Percentiles rank a stretch among this genome's conserved stretches.
phyloP scores from a whole-genome alignment of 2,797 vertebrate species.

The Champsocephalus esox region DNA sequence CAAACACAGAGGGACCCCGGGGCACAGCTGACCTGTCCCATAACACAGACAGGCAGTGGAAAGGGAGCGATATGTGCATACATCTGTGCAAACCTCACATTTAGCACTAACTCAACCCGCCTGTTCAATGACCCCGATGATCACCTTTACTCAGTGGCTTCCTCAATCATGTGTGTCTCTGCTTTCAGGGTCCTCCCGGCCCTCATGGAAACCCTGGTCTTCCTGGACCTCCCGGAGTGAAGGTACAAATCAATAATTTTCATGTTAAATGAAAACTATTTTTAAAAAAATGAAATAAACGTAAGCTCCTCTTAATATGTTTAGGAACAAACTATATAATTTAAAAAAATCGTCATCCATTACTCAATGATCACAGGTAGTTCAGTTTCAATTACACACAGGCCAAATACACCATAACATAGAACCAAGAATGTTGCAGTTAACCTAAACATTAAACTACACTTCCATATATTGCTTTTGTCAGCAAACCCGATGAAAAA shows the following conservation, averaged over 20 bases:
- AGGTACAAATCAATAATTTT: slow-evolving; percentile 80
- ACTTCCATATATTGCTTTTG: not conserved
- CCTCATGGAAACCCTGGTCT: slow-evolving; percentile 95
- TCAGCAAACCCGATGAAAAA: not conserved
- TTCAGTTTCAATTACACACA: too few relatives aligned
- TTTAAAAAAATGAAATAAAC: not conserved
- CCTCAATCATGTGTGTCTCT: slow-evolving; percentile 61
- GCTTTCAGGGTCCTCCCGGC: slow-evolving; percentile 91
- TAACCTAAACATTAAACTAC: too few relatives aligned
- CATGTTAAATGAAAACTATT: not conserved
- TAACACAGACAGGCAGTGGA: slow-evolving; percentile 27
- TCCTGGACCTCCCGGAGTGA: slow-evolving; percentile 88
- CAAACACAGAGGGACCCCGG: slow-evolving; percentile 43
- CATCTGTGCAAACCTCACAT: slow-evolving; percentile 42
- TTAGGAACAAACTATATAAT: not conserved
- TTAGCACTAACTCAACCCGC: not conserved
- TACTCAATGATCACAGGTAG: not conserved
- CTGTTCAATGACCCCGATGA: slow-evolving; percentile 30
- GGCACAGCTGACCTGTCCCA: slow-evolving; percentile 39
- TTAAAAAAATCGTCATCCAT: not conserved
- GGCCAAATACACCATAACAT: too few relatives aligned
- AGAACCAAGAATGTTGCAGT: too few relatives aligned
- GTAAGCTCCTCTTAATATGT: not conserved
- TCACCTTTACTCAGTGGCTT: slow-evolving; percentile 35
- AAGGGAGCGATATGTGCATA: slow-evolving; percentile 33